phyloP scores from a whole-genome alignment of 2,888 invertebrate species.

The Brenthis ino region DNA sequence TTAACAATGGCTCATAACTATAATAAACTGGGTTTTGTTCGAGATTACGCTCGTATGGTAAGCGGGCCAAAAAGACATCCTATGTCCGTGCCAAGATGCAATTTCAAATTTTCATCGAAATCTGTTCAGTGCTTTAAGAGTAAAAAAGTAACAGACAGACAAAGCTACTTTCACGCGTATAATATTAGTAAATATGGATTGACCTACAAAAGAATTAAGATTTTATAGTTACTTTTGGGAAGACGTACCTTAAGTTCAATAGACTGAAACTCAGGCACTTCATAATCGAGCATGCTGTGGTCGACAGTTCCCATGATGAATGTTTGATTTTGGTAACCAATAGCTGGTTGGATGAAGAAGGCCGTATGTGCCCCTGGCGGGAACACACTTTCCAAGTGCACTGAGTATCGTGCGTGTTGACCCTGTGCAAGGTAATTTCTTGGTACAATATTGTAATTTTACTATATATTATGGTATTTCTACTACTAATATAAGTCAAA shows the following conservation, averaged over 20 bases:
- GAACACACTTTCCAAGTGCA: conserved; percentile 61
- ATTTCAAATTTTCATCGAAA: too few relatives aligned
- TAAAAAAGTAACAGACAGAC: too few relatives aligned
- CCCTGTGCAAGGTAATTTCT: conserved; percentile 64
- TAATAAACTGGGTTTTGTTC: too few relatives aligned
- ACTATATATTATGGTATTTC: too few relatives aligned
- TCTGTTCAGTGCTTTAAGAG: too few relatives aligned
- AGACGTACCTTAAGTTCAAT: conserved; percentile 61
- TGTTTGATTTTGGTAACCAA: conserved; percentile 82
- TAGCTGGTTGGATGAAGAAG: conserved; percentile 83
- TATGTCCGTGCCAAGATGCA: too few relatives aligned
- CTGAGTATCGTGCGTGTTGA: conserved; percentile 81
- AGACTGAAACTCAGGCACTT: conserved; percentile 73
- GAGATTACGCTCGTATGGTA: conserved; percentile 47
- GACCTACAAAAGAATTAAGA: not conserved
- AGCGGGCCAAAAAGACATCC: too few relatives aligned
- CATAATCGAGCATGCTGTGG: conserved; percentile 82
- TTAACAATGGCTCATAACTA: too few relatives aligned
- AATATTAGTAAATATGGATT: too few relatives aligned
- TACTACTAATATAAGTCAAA: too few relatives aligned
- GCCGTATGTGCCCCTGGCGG: conserved; percentile 70
- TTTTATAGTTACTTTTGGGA: conserved; percentile 22
- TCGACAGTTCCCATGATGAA: conserved; percentile 82
- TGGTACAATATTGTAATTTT: not conserved
- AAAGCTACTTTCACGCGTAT: too few relatives aligned